Evolutionary conservation across 2,113 vertebrate genomes (phyloP), one percentile per base, ranked within the genome.

Genomic region (Percina caprodes): DNA sequence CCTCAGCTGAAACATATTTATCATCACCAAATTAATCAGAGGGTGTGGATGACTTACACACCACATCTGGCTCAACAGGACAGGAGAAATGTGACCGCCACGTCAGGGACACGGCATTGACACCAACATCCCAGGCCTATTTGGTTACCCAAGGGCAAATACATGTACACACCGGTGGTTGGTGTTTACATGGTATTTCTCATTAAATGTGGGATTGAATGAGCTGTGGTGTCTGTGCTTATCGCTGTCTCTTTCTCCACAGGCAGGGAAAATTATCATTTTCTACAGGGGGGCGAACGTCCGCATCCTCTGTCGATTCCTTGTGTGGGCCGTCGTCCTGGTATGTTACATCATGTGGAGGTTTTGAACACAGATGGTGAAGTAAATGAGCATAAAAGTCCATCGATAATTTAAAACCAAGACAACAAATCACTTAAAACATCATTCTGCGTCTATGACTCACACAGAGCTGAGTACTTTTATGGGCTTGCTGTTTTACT

Each of bases 21-120:
- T 95, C 95, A 94, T 94, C 95, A 93, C 94, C 92, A 93, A 95
- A 94, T 95, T 95, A 95, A 95, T 95, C 94, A 93, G 94, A 74
- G 73, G 88, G 67, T 54, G 85, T 49, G 35, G 81, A 89, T 87
- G 91, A 84, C 90, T 92, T 85, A 84, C 84, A 84, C 24, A 16
- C 52, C 84, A 90, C 93, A 91, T 92, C 93, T 94, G 93, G 82
- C 83, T 85, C 55, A 23, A 58, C 75, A 21, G 86, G 81, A 88
- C 67, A 39, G 76, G 85, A 87, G 92, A 93, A 94, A 93, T 89
- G 78, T 87, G 91, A 92, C 74, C 90, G 72, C 74, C 74, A 26
- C 75, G 79, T 92, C 92, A 94, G 92, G 92, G 92, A 86, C 92
- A 76, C 86, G 52, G 59, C 80, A 70, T 79, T 69, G 67, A 88